Base-by-base conservation (phyloP, 2,113 vertebrate genomes). In the Percina caprodes region DNA sequence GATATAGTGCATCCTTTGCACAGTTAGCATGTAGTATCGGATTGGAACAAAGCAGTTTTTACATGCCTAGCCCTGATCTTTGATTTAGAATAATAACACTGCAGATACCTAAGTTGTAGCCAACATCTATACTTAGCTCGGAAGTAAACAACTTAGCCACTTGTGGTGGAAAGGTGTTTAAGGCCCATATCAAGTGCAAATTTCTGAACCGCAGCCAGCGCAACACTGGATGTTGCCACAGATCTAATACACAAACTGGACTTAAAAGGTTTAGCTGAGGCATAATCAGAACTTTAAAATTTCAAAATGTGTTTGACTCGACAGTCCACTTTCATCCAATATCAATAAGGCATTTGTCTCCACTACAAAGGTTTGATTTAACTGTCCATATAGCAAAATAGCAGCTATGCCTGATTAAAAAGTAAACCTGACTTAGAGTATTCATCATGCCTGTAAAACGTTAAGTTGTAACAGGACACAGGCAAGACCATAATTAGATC, bases 121-220 rank as follows among this genome's bases (percentile, higher is more conserved):
- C 68, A 79, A 48, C 60, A 84, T 82, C 69, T 85, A 84, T 69
- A 75, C 75, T 89, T 86, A 77, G 75, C 81, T 82, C 72, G 72
- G 69, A 61, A 81, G 81, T 91, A 79, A 86, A 86, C 87, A 80
- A 62, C 30, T 13, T n/a, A 19, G 42, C 58, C 48, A 58, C 67
- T 79, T 56, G 18, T 82, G 65, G 45, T 46, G 16, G 61, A 58
- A 26, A 85, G 74, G 49, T 51, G 33, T 79, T 63, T 48, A 45
- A 75, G 65, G 46, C 56, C 2, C 78, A 78, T 88, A 83, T 87
- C 59, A 84, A 82, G 74, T 78, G 69, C 48, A 83, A 56, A 77
- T 49, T 39, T 80, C 74, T 80, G 65, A 88, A 26, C 12, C 0
- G 6, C 51, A 68, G 80, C 75, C 86, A 84, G 33, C 6, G 35